Percentiles rank a stretch among this genome's conserved stretches.
phyloP scores from a whole-genome alignment of 2,888 invertebrate species.

The Tenthredo livida region DNA sequence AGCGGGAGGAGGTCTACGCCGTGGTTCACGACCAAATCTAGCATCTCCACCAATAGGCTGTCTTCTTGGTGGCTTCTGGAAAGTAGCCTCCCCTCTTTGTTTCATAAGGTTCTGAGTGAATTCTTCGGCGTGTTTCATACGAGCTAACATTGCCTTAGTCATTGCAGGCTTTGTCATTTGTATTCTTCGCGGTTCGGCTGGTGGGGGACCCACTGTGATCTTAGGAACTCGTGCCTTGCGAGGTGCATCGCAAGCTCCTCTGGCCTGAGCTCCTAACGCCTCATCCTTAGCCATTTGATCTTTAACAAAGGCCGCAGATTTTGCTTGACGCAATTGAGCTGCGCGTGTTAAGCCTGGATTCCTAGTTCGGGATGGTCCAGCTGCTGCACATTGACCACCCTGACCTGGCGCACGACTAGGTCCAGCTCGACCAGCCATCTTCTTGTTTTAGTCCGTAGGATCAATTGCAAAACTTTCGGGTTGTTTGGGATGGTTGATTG shows the following conservation, averaged over 20 bases:
- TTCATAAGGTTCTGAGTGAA: conserved; percentile 62
- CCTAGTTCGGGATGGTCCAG: conserved; percentile 4
- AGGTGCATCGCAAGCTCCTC: background rate
- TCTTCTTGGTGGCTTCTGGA: conserved; percentile 58
- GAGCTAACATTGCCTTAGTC: conserved; percentile 71
- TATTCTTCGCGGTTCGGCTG: conserved; percentile 65
- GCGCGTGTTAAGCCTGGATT: conserved; percentile 63
- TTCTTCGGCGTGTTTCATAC: conserved; percentile 64
- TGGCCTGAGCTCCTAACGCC: background rate
- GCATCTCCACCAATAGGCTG: conserved; percentile 65
- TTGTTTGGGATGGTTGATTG: background rate
- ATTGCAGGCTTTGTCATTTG: conserved; percentile 66
- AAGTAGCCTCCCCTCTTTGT: conserved; percentile 31
- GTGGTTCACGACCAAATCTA: conserved; percentile 53
- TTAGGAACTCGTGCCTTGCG: conserved; percentile 44
- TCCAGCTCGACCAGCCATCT: conserved; percentile 55
- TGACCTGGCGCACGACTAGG: conserved; percentile 4
- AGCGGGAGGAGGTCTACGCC: background rate
- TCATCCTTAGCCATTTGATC: conserved; percentile 55
- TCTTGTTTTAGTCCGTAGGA: background rate
- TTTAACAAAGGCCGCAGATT: conserved; percentile 61
- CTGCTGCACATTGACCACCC: conserved; percentile 20
- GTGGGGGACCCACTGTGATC: conserved; percentile 56
- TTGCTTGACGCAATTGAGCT: conserved; percentile 65
- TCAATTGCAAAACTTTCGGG: background rate